Percentiles rank a stretch among this genome's conserved stretches.
phyloP scores from a whole-genome alignment of 1,140 invertebrate species.

The Pollicipes pollicipes region DNA sequence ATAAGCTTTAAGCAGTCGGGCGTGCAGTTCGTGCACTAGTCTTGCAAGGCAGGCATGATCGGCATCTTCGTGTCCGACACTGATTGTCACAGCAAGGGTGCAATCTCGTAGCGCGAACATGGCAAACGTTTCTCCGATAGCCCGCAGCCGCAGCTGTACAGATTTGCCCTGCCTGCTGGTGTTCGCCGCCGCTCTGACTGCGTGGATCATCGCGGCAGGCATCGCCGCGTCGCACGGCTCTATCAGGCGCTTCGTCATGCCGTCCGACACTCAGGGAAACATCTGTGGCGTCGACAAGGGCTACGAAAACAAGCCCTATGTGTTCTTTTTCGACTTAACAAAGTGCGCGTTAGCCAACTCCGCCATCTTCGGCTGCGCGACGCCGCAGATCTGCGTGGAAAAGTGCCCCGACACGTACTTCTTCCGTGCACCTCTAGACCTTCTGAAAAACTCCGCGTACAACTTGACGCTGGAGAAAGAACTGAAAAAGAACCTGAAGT shows the following conservation, averaged over 20 bases:
- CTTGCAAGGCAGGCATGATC: no score
- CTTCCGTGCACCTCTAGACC: not conserved
- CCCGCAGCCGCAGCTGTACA: conserved; percentile 54
- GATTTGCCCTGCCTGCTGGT: conserved; percentile 68
- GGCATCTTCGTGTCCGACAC: no score
- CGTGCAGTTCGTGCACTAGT: no score
- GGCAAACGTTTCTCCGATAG: not conserved
- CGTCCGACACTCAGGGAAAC: conserved; percentile 39
- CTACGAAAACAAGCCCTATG: conserved; percentile 45
- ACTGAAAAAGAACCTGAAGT: not conserved
- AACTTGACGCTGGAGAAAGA: not conserved
- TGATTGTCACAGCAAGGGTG: no score
- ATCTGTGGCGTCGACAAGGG: conserved; percentile 30
- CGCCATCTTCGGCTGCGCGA: conserved; percentile 58
- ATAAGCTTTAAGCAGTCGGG: no score
- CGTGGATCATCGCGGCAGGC: conserved; percentile 49
- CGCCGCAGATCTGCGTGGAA: conserved; percentile 62
- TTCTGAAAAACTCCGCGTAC: not conserved
- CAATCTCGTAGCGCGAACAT: no score
- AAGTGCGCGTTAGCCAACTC: conserved; percentile 48
- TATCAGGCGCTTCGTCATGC: conserved; percentile 57
- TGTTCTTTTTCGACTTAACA: conserved; percentile 70
- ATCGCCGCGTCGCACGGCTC: conserved; percentile 35
- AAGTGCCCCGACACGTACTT: conserved; percentile 45
- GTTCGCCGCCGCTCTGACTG: conserved; percentile 54